These are phyloP conservation scores for Trachops cirrhosus DNA, from an alignment of 2,797 vertebrate species.

Conservation along the genomic window DNA sequence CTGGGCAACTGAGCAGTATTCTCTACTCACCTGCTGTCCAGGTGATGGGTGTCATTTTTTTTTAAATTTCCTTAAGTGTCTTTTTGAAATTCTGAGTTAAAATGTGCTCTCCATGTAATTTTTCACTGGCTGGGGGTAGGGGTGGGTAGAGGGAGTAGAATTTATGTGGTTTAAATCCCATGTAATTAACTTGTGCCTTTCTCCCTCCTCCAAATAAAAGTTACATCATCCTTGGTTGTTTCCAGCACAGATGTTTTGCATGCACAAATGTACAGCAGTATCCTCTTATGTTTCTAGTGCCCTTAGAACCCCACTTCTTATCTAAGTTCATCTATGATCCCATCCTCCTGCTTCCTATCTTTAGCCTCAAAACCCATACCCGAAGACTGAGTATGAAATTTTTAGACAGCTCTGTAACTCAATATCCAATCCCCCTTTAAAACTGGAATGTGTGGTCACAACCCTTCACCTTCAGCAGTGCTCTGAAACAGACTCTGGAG, in stretches of 20 bases:
- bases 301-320: not conserved
- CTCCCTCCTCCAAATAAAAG: not conserved
- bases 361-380: not conserved
- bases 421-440: not conserved
- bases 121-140: not conserved
- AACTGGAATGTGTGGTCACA: not conserved
- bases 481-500: not conserved
- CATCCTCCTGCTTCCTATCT: not conserved
- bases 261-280: not conserved
- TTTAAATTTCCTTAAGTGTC: not conserved
- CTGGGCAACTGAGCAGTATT: not conserved
- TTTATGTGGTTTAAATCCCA: not conserved
- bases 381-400: not conserved
- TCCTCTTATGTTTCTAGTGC: not conserved
- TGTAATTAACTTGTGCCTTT: not conserved
- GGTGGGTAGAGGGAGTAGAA: not conserved
- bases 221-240: not conserved
- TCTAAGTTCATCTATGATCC: not conserved
- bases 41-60: not conserved
- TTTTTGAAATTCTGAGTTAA: conserved; percentile 23
- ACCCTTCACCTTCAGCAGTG: not conserved
- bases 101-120: not conserved
- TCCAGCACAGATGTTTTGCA: not conserved
- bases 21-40: not conserved
- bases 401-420: not conserved